Percentiles rank a stretch among this genome's conserved stretches.
Evolutionary conservation across 2,113 vertebrate species (phyloP).

Genomic region (Oryzias melastigma): DNA sequence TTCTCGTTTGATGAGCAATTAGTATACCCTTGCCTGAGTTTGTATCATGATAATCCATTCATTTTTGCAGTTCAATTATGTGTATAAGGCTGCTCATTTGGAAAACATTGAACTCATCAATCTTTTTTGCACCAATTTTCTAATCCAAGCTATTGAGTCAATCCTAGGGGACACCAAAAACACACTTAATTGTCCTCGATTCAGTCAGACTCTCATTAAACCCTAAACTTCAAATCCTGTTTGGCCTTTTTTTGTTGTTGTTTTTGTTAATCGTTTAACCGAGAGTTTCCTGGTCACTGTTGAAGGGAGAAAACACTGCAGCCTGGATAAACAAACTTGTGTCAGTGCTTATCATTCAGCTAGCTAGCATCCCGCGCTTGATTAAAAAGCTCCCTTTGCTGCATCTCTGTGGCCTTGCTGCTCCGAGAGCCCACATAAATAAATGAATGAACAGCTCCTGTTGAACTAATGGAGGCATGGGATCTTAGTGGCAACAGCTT

Average conservation of each 20-base stretch:
- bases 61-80: constrained; percentile 77
- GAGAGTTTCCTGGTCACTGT: constrained; percentile 33
- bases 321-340: constrained; percentile 71
- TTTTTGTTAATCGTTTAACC: no score
- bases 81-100: constrained; percentile 76
- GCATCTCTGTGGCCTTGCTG: constrained; percentile 60
- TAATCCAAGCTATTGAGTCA: constrained; percentile 71
- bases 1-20: constrained; percentile 78
- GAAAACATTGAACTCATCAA: constrained; percentile 80
- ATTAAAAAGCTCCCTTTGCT: constrained; percentile 64
- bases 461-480: constrained; percentile 40
- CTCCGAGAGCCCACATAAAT: constrained; percentile 57
- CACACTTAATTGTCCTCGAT: constrained; percentile 77
- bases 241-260: constrained; percentile 14
- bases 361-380: constrained; percentile 54
- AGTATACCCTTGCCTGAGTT: constrained; percentile 71
- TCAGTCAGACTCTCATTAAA: constrained; percentile 74
- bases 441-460: constrained; percentile 61
- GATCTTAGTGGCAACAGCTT: constrained; percentile 40
- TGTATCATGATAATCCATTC: constrained; percentile 78
- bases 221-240: constrained; percentile 63
- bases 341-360: constrained; percentile 63
- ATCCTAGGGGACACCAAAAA: constrained; percentile 67
- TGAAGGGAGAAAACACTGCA: constrained; percentile 43
- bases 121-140: constrained; percentile 70